Evolutionary conservation across 2,113 vertebrate genomes (phyloP).

Genomic region (Calcarius ornatus): DNA sequence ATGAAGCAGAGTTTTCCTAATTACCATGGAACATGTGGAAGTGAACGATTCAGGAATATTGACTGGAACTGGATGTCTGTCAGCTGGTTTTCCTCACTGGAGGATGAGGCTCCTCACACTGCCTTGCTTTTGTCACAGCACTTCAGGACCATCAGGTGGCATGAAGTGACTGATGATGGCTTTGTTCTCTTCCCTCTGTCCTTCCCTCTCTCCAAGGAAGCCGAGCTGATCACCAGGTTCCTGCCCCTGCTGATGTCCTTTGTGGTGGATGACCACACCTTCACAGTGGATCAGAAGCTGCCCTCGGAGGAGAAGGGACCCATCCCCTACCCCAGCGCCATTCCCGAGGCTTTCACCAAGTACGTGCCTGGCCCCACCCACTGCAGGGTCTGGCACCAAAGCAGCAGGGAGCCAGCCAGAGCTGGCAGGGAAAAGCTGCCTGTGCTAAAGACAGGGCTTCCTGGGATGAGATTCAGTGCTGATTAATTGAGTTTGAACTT

Average conservation of each 20-base stretch:
- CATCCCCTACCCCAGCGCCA: slow-evolving; percentile 78
- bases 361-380: neutral
- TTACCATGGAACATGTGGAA: neutral
- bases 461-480: neutral
- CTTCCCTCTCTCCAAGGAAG: slow-evolving; percentile 73
- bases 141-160: neutral
- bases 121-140: neutral
- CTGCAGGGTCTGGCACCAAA: neutral
- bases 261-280: slow-evolving; percentile 93
- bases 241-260: slow-evolving; percentile 94
- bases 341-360: slow-evolving; percentile 90
- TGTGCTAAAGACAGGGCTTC: neutral
- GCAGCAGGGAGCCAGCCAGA: neutral
- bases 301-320: slow-evolving; percentile 89
- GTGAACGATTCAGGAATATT: neutral
- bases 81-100: neutral
- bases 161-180: neutral
- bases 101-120: neutral
- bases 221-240: slow-evolving; percentile 91
- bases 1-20: neutral
- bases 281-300: slow-evolving; percentile 91
- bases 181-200: neutral
- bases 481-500: neutral
- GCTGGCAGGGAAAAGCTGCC: neutral
- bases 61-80: neutral